These are phyloP conservation scores for Papilio xuthus DNA, from an alignment of 1,140 invertebrate genomes.

Conservation along the genomic window DNA sequence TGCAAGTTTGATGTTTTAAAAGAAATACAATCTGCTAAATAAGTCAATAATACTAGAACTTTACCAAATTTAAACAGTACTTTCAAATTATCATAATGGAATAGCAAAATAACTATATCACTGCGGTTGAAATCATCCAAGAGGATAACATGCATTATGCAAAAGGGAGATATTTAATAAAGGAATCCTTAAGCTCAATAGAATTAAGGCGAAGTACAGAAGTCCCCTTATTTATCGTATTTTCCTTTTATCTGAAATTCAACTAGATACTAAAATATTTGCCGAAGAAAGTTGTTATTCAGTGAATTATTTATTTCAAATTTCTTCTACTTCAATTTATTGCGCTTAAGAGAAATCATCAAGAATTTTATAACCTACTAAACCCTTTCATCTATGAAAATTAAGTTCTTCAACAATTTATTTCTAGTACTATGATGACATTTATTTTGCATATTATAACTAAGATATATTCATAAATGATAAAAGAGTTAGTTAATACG, in stretches of 20 bases:
- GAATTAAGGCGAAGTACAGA: not conserved
- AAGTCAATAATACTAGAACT: too few relatives aligned
- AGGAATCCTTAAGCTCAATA: not conserved
- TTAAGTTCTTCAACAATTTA: not conserved
- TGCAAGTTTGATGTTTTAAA: too few relatives aligned
- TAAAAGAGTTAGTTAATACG: too few relatives aligned
- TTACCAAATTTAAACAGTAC: too few relatives aligned
- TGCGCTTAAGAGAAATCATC: not conserved
- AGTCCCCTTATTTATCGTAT: not conserved
- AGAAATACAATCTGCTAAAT: too few relatives aligned
- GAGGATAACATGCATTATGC: constrained; percentile 18
- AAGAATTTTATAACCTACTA: not conserved
- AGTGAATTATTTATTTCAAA: not conserved
- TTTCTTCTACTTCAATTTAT: not conserved
- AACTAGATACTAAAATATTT: not conserved
- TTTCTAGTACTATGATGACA: not conserved
- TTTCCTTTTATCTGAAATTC: constrained; percentile 10
- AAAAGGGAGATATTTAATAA: not conserved
- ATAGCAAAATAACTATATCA: not conserved
- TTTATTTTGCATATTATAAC: not conserved
- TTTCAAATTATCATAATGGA: not conserved
- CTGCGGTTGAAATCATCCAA: not conserved
- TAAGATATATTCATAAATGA: too few relatives aligned
- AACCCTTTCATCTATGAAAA: not conserved
- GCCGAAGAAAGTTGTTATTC: not conserved